Evolutionary conservation across 1,140 invertebrate genomes (phyloP), one percentile per base, ranked within the genome.

Genomic region (Ceratina calcarata): DNA sequence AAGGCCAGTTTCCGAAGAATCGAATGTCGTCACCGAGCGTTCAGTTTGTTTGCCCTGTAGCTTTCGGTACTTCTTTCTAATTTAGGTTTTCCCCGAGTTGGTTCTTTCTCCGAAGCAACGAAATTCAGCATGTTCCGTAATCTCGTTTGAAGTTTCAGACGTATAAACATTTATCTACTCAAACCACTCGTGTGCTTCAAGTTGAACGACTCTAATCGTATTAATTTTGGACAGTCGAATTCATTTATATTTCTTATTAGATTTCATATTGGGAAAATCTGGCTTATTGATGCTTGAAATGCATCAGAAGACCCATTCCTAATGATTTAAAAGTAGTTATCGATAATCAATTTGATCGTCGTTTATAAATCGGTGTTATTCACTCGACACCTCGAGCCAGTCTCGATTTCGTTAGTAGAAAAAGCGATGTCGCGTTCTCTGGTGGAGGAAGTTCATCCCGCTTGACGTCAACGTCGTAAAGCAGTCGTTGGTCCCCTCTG

Each of bases 381-480:
- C 24, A 75, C 20, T 49, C 71, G 81, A 75, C 77, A 83, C 70
- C 77, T 72, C 49, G 27, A 2, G 22, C 24, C 57, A 10, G 49
- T 53, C 82, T 37, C 75, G 24, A 70, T 83, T 53, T 66, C 58
- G 24, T 24, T 55, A 49, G 53, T 3, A 45, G 37, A 45, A 10
- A 6, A 45, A 7, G 37, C 37, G 37, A 10, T 0, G 37, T 45
- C 37, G 37, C 37, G 37, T 10, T 45, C 37, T 2, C 37, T 6
- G 37, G 37, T 45, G 37, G 58, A 61, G 73, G 70, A 80, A 80
- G 82, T 84, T 75, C 55, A 84, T 84, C 71, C 45, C 22, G 45
- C 24, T 22, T 15, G 55, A 32, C 18, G 58, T 69, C 8, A 22
- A 20, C 20, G 60, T 37, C 78, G 78, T 84, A 84, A 85, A 84